Conservation (phyloP, 2,888 invertebrate species). For the Limnephilus marmoratus region DNA sequence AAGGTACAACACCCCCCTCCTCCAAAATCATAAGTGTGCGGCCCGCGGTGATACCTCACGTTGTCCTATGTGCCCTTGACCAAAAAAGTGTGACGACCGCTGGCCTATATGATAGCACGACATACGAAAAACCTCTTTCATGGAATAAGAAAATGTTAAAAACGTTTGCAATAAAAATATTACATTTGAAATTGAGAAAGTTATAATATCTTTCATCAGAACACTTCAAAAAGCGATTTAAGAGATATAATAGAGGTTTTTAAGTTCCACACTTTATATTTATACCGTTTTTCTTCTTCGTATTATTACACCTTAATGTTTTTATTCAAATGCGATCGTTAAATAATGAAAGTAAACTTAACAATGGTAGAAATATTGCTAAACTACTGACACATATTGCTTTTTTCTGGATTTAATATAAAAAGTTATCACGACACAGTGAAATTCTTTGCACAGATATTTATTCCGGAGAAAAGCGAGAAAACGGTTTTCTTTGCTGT, state of each 20-base stretch:
- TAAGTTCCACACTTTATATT: neutral
- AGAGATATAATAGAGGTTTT: neutral
- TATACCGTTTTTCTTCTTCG: neutral
- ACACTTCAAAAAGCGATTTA: neutral
- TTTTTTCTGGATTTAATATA: constrained; percentile 10
- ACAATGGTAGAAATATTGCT: neutral
- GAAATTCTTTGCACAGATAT: constrained; percentile 16
- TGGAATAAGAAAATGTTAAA: neutral
- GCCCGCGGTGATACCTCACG: too few relatives aligned
- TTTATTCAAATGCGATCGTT: constrained; percentile 2
- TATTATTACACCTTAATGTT: neutral
- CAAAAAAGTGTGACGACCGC: too few relatives aligned
- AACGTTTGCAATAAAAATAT: neutral
- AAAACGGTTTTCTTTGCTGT: neutral
- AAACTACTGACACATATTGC: constrained; percentile 25
- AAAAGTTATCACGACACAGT: neutral
- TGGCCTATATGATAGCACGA: neutral
- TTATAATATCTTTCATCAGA: neutral
- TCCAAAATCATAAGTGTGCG: too few relatives aligned
- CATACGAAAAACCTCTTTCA: neutral
- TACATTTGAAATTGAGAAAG: neutral
- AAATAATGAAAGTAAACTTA: constrained; percentile 4
- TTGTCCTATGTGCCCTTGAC: too few relatives aligned
- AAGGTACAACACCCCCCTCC: too few relatives aligned
- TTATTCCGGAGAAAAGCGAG: neutral